phyloP scores from a whole-genome alignment of 2,797 vertebrate genomes.

The Nyctalus aviator region DNA sequence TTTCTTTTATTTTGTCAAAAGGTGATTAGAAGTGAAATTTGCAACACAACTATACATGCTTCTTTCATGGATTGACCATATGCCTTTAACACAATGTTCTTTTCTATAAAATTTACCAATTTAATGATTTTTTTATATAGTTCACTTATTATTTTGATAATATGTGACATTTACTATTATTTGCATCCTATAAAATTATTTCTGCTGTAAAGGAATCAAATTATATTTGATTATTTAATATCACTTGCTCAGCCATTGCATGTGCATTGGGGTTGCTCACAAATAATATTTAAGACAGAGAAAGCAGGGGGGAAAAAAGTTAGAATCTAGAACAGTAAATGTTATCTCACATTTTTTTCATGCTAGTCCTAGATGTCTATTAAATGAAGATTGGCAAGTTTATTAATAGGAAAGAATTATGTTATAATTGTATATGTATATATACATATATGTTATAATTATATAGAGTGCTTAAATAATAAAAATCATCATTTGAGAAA shows the following conservation, averaged over 20 bases:
- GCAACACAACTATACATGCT: background rate
- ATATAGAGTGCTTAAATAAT: slow-evolving; percentile 29
- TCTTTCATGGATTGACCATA: background rate
- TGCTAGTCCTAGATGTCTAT: background rate
- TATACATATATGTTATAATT: background rate
- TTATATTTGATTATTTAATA: slow-evolving; percentile 42
- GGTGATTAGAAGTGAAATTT: slow-evolving; percentile 25
- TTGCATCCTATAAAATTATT: background rate
- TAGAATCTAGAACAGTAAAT: background rate
- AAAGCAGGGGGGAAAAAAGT: background rate
- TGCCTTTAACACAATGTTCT: slow-evolving; percentile 4
- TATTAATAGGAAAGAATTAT: slow-evolving; percentile 45
- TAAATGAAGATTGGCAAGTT: background rate
- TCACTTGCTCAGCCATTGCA: background rate
- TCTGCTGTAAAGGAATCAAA: background rate
- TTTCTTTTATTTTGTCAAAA: slow-evolving; percentile 36
- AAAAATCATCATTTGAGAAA: slow-evolving; percentile 18
- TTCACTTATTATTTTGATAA: background rate
- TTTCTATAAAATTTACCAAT: background rate
- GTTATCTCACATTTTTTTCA: background rate
- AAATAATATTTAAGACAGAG: background rate
- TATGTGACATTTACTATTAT: background rate
- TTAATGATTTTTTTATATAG: background rate
- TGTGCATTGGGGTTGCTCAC: background rate
- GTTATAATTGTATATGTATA: background rate